A percentile compares a stretch with the other conserved stretches of the same genome.
Conservation (phyloP, 2,113 vertebrate species). For the Podocnemis expansa region DNA sequence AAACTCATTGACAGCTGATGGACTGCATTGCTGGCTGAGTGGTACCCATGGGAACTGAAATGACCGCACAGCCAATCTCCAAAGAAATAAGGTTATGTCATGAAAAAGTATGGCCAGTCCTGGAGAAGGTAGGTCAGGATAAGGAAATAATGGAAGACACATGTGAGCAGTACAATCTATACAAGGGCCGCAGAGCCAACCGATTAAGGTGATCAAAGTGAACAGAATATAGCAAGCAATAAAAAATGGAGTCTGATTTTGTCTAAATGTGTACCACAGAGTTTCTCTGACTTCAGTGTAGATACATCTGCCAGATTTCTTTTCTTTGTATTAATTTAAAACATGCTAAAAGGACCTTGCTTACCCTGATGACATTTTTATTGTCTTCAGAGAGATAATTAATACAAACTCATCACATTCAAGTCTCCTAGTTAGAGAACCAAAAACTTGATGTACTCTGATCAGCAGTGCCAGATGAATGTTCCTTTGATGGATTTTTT, state of each 20-base stretch:
- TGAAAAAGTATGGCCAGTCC: too few relatives aligned
- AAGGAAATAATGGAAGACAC: too few relatives aligned
- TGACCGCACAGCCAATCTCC: too few relatives aligned
- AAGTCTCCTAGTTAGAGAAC: neutral
- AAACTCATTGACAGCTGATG: too few relatives aligned
- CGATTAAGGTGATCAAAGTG: too few relatives aligned
- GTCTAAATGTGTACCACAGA: neutral
- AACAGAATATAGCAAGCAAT: neutral
- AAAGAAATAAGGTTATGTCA: too few relatives aligned
- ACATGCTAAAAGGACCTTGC: neutral
- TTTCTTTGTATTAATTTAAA: constrained; percentile 22
- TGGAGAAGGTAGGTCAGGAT: too few relatives aligned
- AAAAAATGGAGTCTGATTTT: neutral
- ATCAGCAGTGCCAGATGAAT: constrained; percentile 13
- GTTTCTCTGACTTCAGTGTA: neutral
- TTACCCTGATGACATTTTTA: neutral
- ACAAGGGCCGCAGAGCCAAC: too few relatives aligned
- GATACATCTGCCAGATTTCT: neutral
- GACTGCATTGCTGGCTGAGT: too few relatives aligned
- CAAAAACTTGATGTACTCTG: constrained; percentile 4
- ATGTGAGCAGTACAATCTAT: too few relatives aligned
- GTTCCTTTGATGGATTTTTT: constrained; percentile 11
- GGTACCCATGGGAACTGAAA: too few relatives aligned
- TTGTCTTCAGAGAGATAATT: neutral
- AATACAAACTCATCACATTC: neutral